Conservation (phyloP, 2,888 invertebrate genomes). For the Watsonalla cultraria region DNA sequence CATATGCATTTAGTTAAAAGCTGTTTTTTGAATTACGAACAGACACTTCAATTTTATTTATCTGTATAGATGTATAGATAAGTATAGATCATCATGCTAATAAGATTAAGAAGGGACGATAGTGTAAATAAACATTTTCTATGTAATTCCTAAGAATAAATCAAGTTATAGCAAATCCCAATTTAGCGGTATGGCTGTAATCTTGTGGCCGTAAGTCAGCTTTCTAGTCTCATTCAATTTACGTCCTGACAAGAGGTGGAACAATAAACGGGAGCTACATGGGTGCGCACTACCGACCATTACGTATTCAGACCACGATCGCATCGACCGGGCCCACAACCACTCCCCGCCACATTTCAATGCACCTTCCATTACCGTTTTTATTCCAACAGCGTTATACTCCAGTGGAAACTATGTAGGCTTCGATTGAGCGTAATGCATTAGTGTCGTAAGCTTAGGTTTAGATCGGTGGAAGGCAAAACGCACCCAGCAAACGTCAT, state of each 20-base stretch:
- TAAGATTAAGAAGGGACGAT: too few species aligned
- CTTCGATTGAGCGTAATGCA: constrained; percentile 23
- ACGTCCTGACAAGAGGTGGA: constrained; percentile 48
- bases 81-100: too few species aligned
- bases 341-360: constrained; percentile 6
- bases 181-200: constrained; percentile 39
- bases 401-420: constrained; percentile 14
- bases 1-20: too few species aligned
- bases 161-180: constrained; percentile 47
- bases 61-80: too few species aligned
- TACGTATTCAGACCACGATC: constrained; percentile 70
- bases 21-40: too few species aligned
- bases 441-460: constrained; percentile 9
- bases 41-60: too few species aligned
- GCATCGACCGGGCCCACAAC: constrained; percentile 31
- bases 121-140: too few species aligned
- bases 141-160: constrained; percentile 19
- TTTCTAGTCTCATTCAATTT: constrained; percentile 58
- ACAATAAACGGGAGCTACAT: constrained; percentile 63
- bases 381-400: background rate
- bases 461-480: constrained; percentile 24
- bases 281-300: constrained; percentile 71
- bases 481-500: constrained; percentile 47
- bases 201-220: constrained; percentile 33
- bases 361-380: constrained; percentile 1